phyloP scores from a whole-genome alignment of 2,888 invertebrate species.

The Stenodema calcarata region DNA sequence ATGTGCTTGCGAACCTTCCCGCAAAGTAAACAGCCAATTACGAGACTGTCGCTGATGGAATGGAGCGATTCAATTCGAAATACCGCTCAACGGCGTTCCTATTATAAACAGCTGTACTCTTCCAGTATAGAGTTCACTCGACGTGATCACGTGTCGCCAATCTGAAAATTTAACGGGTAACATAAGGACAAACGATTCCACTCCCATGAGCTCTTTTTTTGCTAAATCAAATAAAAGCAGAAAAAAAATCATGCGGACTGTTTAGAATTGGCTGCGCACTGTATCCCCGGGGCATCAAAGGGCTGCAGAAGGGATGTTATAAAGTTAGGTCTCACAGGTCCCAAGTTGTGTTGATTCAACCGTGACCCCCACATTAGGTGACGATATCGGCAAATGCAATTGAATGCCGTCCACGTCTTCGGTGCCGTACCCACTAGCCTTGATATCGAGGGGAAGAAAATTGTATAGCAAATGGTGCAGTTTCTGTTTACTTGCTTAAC shows the following conservation, averaged over 20 bases:
- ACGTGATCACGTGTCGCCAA: not conserved
- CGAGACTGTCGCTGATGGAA: not conserved
- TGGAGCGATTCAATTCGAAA: not conserved
- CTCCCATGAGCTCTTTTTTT: not conserved
- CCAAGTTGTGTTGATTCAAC: slow-evolving; percentile 30
- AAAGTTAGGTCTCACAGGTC: slow-evolving; percentile 27
- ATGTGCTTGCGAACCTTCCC: not conserved
- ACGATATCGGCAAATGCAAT: not conserved
- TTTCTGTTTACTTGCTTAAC: not conserved
- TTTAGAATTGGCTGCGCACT: not conserved
- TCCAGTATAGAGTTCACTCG: not conserved
- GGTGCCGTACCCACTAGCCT: not conserved
- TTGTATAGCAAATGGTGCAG: not conserved
- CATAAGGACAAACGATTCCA: not conserved
- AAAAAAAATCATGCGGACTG: slow-evolving; percentile 1
- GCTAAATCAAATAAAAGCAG: not conserved
- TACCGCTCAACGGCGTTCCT: not conserved
- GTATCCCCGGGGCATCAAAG: not conserved
- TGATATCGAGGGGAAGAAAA: not conserved
- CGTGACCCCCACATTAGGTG: slow-evolving; percentile 28
- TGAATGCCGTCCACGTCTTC: not conserved
- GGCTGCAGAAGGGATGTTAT: slow-evolving; percentile 14
- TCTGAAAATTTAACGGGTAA: not conserved
- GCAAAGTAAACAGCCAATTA: not conserved
- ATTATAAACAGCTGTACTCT: not conserved